A percentile compares a stretch with the other conserved stretches of the same genome.
phyloP scores from a whole-genome alignment of 1,140 invertebrate genomes.

The Sycophila sp. region DNA sequence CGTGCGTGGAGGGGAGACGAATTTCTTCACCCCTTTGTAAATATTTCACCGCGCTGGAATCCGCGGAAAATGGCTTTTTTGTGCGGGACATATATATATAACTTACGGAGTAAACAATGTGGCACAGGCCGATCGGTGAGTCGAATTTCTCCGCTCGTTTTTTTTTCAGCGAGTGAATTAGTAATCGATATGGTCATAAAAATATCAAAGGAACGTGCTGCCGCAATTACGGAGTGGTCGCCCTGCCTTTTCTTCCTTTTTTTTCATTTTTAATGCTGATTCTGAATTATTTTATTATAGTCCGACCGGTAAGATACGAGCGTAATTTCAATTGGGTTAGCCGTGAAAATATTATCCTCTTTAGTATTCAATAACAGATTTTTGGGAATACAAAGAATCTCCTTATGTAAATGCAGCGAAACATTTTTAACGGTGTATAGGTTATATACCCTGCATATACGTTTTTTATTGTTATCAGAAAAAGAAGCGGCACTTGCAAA shows the following conservation, averaged over 20 bases:
- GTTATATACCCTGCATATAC: no score
- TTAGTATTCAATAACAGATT: no score
- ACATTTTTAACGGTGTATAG: no score
- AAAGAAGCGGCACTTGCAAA: no score
- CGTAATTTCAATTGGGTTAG: neutral
- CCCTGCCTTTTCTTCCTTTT: no score
- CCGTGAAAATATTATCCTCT: no score
- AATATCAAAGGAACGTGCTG: constrained; percentile 1
- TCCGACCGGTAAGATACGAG: neutral
- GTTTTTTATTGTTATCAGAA: no score
- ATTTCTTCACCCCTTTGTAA: constrained; percentile 34
- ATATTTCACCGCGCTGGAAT: constrained; percentile 19
- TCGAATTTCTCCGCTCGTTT: neutral
- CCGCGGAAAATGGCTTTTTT: neutral
- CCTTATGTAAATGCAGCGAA: no score
- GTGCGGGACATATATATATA: no score
- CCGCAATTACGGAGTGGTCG: neutral
- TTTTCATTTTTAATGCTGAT: neutral
- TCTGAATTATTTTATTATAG: neutral
- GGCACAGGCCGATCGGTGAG: neutral
- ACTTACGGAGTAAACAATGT: no score
- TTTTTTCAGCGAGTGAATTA: neutral
- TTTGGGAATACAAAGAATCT: no score
- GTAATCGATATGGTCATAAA: constrained; percentile 20
- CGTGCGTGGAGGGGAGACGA: neutral